Evolutionary conservation across 2,797 vertebrate species (phyloP).

Genomic region (Muscicapa striata): DNA sequence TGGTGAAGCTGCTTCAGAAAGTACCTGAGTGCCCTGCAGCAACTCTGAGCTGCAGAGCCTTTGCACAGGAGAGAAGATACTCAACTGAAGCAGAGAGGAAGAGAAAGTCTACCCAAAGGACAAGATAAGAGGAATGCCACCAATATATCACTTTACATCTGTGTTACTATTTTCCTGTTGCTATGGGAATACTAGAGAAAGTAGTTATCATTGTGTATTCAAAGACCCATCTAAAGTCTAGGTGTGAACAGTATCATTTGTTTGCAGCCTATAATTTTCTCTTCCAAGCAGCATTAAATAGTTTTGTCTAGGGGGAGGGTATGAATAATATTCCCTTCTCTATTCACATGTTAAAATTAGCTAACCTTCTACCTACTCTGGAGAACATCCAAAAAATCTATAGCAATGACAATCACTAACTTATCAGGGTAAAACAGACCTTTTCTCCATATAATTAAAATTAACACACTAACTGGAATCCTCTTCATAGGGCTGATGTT

Average conservation of each 20-base stretch:
- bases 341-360: conserved; percentile 50
- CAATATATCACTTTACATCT: not conserved
- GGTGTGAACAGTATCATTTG: conserved; percentile 47
- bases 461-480: conserved; percentile 38
- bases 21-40: accelerated
- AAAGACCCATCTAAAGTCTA: conserved; percentile 54
- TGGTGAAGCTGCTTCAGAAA: not conserved
- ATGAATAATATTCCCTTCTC: conserved; percentile 32
- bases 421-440: conserved; percentile 52
- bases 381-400: conserved; percentile 25
- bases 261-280: conserved; percentile 61
- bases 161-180: conserved; percentile 54
- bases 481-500: conserved; percentile 7
- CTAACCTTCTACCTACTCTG: conserved; percentile 53
- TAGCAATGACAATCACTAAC: conserved; percentile 4
- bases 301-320: not conserved
- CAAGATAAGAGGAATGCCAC: not conserved
- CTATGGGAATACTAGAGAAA: conserved; percentile 59
- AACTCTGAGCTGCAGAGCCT: not conserved
- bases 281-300: conserved; percentile 52
- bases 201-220: conserved; percentile 15
- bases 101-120: not conserved
- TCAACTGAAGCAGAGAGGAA: not conserved
- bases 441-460: conserved; percentile 45
- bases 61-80: not conserved